phyloP scores from a whole-genome alignment of 2,797 vertebrate species.

The Erithacus rubecula region DNA sequence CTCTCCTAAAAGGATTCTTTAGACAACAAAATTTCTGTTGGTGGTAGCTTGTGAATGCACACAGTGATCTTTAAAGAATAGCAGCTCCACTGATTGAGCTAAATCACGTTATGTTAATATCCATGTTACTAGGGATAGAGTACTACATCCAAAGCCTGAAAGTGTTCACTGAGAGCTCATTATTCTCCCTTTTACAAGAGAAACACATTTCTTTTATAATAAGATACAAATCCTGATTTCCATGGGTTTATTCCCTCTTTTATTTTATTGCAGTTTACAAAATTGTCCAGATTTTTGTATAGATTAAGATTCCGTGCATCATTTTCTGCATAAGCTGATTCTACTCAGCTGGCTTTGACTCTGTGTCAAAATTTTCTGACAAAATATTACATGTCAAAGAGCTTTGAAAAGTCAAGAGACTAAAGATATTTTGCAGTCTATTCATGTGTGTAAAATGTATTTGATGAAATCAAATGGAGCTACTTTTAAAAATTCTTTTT shows the following conservation, averaged over 20 bases:
- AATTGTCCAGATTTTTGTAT: neutral
- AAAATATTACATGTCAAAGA: slow-evolving; percentile 2
- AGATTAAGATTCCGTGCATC: neutral
- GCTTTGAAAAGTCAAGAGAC: neutral
- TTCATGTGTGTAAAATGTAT: neutral
- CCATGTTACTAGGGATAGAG: neutral
- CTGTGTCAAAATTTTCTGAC: slow-evolving; percentile 10
- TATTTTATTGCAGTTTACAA: neutral
- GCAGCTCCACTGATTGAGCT: neutral
- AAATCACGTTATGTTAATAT: slow-evolving; percentile 6
- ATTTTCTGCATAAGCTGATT: slow-evolving; percentile 14
- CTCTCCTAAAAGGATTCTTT: neutral
- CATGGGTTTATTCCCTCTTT: neutral
- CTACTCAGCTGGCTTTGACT: slow-evolving; percentile 4
- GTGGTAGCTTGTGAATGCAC: neutral
- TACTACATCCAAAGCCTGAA: neutral
- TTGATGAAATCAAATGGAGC: neutral
- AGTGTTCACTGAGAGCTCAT: neutral
- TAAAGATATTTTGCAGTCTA: slow-evolving; percentile 1
- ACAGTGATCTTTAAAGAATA: neutral
- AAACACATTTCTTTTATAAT: neutral
- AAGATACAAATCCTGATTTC: slow-evolving; percentile 26
- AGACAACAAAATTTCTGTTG: neutral
- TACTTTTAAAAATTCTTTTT: slow-evolving; percentile 17
- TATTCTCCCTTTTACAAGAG: neutral